phyloP scores from a whole-genome alignment of 2,888 invertebrate genomes.

The Phalera bucephala region DNA sequence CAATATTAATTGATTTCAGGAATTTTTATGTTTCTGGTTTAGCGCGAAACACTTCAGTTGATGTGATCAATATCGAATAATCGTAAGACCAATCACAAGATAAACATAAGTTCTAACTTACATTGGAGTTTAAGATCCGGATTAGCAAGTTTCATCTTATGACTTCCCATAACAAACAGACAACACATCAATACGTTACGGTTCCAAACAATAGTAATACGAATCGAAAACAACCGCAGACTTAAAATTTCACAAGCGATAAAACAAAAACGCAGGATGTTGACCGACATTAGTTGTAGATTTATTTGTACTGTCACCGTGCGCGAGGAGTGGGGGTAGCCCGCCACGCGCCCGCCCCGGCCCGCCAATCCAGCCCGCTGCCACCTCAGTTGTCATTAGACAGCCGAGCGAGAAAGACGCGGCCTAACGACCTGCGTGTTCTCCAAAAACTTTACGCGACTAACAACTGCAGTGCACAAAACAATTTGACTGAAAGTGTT shows the following conservation, averaged over 20 bases:
- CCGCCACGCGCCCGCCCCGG: constrained; percentile 48
- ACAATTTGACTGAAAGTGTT: constrained; percentile 67
- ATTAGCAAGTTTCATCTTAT: too few relatives aligned
- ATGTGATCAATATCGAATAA: too few relatives aligned
- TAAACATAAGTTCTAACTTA: too few relatives aligned
- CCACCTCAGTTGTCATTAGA: constrained; percentile 68
- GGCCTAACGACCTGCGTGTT: constrained; percentile 71
- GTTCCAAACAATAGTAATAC: too few relatives aligned
- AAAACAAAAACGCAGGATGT: constrained; percentile 38
- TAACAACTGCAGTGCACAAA: constrained; percentile 66
- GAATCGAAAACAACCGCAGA: constrained; percentile 16
- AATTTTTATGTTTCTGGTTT: too few relatives aligned
- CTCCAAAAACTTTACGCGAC: constrained; percentile 79
- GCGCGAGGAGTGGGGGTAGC: constrained; percentile 34
- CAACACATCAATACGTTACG: too few relatives aligned
- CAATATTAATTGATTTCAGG: too few relatives aligned
- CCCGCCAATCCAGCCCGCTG: constrained; percentile 22
- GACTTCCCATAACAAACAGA: too few relatives aligned
- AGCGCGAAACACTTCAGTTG: too few relatives aligned
- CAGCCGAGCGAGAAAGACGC: constrained; percentile 78
- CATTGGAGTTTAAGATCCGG: too few relatives aligned
- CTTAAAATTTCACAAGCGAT: constrained; percentile 31
- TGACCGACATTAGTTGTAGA: constrained; percentile 40
- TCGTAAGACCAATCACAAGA: too few relatives aligned
- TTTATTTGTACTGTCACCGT: constrained; percentile 33